Evolutionary conservation across 2,888 invertebrate species (phyloP), one percentile per base, ranked within the genome.

Genomic region (Chymomyza procnemis): DNA sequence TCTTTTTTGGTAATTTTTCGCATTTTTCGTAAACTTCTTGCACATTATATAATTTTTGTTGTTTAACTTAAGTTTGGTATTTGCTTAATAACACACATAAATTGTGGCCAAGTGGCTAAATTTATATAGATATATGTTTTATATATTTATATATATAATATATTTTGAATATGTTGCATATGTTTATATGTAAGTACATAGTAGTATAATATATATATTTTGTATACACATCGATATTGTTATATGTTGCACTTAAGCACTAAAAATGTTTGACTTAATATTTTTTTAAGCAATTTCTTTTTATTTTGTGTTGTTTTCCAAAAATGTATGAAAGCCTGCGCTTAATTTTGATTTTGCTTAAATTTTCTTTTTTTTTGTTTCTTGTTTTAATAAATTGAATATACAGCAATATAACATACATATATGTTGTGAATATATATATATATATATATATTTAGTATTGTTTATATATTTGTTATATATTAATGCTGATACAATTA

Each of bases 291-390:
- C 47, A n/a, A n/a, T n/a, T n/a, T n/a, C n/a, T n/a, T n/a, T n/a
- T n/a, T n/a, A n/a, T n/a, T 61, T 66, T 60, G 52, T 61, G 60
- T 60, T 73, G 66, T 64, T 71, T 78, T 80, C 85, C 87, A 87
- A 88, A 86, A 88, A 86, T 88, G 86, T 81, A 88, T 86, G 86
- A 86, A 87, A 87, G 86, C 86, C 85, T 69, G 71, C 82, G 74
- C 85, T 74, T 26, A 26, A 26, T 26, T 26, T 71, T 75, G 65
- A 67, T 41, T 9, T 54, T 66, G 30, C 14, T n/a, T 30, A 22
- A 34, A 54, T 62, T 54, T 54, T n/a, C n/a, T n/a, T n/a, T n/a
- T n/a, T n/a, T n/a, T n/a, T n/a, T n/a, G n/a, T n/a, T n/a, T n/a
- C n/a, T n/a, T n/a, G n/a, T n/a, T n/a, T 18, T 3, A 59, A 52